Evolutionary conservation across 2,113 vertebrate species (phyloP), one percentile per base, ranked within the genome.

Genomic region (Megalops atlanticus): DNA sequence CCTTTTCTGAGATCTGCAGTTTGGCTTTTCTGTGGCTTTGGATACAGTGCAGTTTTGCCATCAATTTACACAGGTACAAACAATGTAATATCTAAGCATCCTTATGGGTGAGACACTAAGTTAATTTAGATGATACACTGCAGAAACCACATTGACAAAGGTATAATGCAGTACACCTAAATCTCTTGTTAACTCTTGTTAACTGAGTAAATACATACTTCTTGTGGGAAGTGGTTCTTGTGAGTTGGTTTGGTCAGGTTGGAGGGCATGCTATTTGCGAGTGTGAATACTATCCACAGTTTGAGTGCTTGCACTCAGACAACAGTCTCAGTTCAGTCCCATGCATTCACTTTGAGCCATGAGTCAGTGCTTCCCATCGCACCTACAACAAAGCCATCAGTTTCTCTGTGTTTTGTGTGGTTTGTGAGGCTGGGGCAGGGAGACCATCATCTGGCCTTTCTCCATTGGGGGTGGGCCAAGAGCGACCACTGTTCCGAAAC

Each of bases 61-160:
- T 58, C n/a, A 58, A 58, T 58, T 58, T 58, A 16, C 27, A 5
- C 74, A 33, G 41, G 41, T 76, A 43, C 47, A 76, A 76, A 76
- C 74, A 76, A 24, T n/a, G n/a, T 27, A 21, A 31, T 40, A 45
- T 47, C 43, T 76, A 11, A 76, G n/a, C 12, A 47, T 76, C 43
- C 15, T 47, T 47, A 47, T 76, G 24, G 10, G 74, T 33, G 18
- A 24, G 5, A 24, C 24, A 58, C 52, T 58, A 58, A 58, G 21
- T 24, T 24, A 1, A 76, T 43, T 76, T 76, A 47, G 24, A 45
- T 47, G 41, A 47, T 47, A 76, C 38, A 21, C 27, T 8, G 21
- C 39, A 39, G 72, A 21, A 27, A 39, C 39, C 72, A n/a, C 24
- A 27, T 38, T n/a, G n/a, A n/a, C n/a, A n/a, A n/a, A n/a, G n/a